phyloP scores from a whole-genome alignment of 2,797 vertebrate species.

The Spheniscus humboldti region DNA sequence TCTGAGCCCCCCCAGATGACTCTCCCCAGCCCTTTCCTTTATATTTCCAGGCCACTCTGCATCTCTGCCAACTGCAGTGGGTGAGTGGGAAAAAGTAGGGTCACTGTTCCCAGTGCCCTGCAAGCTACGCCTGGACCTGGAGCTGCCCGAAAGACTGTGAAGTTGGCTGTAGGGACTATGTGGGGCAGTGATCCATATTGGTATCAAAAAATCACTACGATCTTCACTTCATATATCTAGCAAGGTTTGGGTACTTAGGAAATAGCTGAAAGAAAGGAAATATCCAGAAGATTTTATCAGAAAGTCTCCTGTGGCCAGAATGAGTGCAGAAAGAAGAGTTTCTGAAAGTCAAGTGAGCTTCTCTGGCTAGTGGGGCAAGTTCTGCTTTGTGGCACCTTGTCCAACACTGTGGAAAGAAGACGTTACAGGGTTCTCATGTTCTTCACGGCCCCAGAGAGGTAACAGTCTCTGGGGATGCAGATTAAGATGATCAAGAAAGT shows the following conservation, averaged over 20 bases:
- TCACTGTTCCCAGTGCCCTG: background rate
- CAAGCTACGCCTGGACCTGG: background rate
- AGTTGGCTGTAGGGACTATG: background rate
- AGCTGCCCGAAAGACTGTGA: background rate
- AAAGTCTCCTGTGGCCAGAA: background rate
- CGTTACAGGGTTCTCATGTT: background rate
- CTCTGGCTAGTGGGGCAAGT: background rate
- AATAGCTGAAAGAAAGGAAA: background rate
- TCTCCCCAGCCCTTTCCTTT: background rate
- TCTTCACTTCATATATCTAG: background rate
- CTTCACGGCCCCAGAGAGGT: background rate
- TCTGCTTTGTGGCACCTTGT: background rate
- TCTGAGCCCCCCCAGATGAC: background rate
- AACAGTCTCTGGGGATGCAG: background rate
- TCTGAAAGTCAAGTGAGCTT: background rate
- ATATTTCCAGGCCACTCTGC: background rate
- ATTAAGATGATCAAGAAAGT: background rate
- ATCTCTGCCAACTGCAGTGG: background rate
- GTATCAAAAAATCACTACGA: background rate
- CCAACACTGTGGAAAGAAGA: background rate
- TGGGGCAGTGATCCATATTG: background rate
- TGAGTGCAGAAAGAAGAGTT: background rate
- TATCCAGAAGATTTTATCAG: background rate
- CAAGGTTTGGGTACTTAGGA: background rate
- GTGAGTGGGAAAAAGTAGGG: background rate